These are phyloP conservation scores for Cairina moschata DNA, from an alignment of 2,113 vertebrate genomes.

Conservation along the genomic window DNA sequence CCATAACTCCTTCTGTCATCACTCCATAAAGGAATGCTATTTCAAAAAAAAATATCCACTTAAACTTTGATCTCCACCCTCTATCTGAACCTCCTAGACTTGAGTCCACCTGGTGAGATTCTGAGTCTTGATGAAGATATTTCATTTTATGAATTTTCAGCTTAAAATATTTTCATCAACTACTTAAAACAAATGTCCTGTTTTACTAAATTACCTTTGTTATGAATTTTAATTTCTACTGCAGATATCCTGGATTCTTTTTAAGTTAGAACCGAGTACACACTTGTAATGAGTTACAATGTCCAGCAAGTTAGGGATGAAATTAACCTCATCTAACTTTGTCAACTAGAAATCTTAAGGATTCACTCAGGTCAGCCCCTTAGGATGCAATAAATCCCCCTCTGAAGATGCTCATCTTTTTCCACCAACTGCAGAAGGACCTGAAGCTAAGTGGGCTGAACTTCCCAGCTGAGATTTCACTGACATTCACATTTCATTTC, in stretches of 20 bases:
- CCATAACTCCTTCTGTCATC: background rate
- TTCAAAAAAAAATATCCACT: background rate
- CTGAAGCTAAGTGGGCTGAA: background rate
- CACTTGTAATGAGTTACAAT: background rate
- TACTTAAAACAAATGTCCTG: background rate
- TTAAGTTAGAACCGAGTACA: rapidly evolving
- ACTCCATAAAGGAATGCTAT: background rate
- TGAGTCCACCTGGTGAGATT: background rate
- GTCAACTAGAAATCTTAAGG: background rate
- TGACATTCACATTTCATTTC: background rate
- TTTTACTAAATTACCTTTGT: background rate
- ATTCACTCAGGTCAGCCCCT: background rate
- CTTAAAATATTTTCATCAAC: background rate
- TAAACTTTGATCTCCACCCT: background rate
- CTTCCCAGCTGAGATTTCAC: background rate
- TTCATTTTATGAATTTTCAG: background rate
- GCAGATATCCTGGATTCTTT: background rate
- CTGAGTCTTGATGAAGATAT: background rate
- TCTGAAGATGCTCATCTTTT: background rate
- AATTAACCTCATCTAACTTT: background rate
- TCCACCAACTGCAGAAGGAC: background rate
- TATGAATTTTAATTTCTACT: background rate
- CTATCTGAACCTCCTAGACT: background rate
- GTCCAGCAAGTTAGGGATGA: background rate
- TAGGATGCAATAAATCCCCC: background rate